A percentile compares a stretch with the other conserved stretches of the same genome.
phyloP scores from a whole-genome alignment of 2,113 vertebrate species.

The Aptenodytes patagonicus region DNA sequence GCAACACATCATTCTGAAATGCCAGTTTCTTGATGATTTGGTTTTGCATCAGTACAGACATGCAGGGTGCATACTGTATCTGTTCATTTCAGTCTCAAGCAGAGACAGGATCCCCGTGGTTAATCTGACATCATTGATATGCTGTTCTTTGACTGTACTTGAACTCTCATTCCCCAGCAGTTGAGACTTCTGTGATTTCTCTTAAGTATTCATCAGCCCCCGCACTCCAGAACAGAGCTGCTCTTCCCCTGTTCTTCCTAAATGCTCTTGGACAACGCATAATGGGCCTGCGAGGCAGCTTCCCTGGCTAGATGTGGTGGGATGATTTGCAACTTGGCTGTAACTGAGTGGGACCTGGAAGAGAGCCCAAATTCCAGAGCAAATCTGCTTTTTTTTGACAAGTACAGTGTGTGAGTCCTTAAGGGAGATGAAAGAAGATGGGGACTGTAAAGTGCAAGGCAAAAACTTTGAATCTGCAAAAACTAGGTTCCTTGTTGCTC shows the following conservation, averaged over 20 bases:
- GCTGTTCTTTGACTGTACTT: background rate
- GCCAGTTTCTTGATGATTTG: background rate
- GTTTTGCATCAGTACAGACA: background rate
- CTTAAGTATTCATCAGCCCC: background rate
- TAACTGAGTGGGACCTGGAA: conserved; percentile 43
- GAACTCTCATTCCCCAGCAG: background rate
- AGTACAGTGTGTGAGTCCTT: background rate
- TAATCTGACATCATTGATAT: background rate
- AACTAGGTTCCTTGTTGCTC: background rate
- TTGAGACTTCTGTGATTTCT: background rate
- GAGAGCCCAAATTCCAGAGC: conserved; percentile 50
- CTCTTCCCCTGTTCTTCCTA: conserved; percentile 12
- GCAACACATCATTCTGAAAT: background rate
- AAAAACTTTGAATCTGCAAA: conserved; percentile 3
- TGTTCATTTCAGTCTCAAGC: background rate
- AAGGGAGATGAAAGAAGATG: background rate
- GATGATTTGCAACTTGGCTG: conserved; percentile 49
- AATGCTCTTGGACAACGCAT: background rate
- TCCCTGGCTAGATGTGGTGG: conserved; percentile 28
- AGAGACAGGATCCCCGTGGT: background rate
- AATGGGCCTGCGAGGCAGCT: background rate
- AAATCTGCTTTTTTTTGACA: conserved; percentile 27
- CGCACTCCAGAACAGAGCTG: background rate
- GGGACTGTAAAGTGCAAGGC: background rate
- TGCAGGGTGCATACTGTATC: background rate